Percentiles rank a stretch among this genome's conserved stretches.
phyloP scores from a whole-genome alignment of 1,140 invertebrate genomes.

The Papilio aristodemus region DNA sequence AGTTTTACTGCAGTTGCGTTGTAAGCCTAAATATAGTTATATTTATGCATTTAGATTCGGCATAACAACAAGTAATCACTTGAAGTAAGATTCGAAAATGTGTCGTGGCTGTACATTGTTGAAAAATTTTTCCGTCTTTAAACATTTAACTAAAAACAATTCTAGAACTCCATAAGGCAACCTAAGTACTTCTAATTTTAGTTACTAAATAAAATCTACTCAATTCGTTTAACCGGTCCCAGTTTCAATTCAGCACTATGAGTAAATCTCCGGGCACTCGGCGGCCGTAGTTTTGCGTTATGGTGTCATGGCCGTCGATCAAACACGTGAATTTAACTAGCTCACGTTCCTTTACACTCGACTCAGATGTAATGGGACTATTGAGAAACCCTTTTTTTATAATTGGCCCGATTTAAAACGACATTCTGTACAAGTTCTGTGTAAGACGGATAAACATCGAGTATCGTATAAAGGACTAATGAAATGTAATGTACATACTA shows the following conservation, averaged over 20 bases:
- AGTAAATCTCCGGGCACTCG: constrained; percentile 14
- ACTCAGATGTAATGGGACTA: constrained; percentile 10
- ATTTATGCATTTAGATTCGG: too few relatives aligned
- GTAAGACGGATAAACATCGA: background rate
- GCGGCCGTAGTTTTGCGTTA: constrained; percentile 38
- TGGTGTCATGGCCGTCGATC: constrained; percentile 43
- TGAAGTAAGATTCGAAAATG: too few relatives aligned
- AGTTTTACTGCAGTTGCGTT: too few relatives aligned
- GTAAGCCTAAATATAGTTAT: too few relatives aligned
- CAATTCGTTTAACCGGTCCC: background rate
- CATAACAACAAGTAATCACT: too few relatives aligned
- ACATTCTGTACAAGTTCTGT: background rate
- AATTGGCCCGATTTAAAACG: background rate
- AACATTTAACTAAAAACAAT: too few relatives aligned
- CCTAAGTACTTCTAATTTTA: background rate
- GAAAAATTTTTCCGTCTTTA: too few relatives aligned
- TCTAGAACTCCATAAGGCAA: background rate
- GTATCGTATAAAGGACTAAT: background rate
- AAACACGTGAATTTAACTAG: constrained; percentile 43
- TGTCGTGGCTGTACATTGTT: too few relatives aligned
- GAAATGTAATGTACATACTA: background rate
- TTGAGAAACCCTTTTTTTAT: constrained; percentile 19
- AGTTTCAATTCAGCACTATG: constrained; percentile 7
- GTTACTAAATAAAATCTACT: background rate
- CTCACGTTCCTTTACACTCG: constrained; percentile 40